Evolutionary conservation across 1,140 invertebrate genomes (phyloP).

Genomic region (Glossosoma conforme): DNA sequence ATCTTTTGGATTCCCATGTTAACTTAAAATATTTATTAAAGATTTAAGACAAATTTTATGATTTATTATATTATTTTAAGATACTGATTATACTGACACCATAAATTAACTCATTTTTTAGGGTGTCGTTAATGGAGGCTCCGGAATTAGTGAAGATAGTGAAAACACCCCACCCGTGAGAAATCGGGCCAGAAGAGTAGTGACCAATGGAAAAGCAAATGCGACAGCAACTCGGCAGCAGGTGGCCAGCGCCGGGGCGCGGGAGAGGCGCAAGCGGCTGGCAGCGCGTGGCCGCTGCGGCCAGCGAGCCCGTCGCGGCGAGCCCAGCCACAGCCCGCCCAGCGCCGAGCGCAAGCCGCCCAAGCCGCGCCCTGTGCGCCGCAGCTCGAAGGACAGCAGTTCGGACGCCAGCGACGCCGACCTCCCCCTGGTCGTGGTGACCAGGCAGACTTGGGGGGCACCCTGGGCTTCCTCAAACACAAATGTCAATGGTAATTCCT

Average conservation of each 20-base stretch:
- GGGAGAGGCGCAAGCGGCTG: conserved; percentile 26
- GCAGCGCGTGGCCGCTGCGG: conserved; percentile 16
- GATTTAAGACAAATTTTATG: neutral
- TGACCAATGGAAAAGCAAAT: conserved; percentile 26
- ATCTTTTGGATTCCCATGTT: neutral
- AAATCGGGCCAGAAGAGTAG: conserved; percentile 21
- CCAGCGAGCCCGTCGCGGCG: conserved; percentile 13
- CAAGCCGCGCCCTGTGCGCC: conserved; percentile 18
- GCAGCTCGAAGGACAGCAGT: conserved; percentile 28
- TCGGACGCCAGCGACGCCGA: conserved; percentile 28
- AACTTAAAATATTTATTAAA: neutral
- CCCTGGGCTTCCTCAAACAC: conserved; percentile 45
- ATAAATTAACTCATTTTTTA: conserved; percentile 15
- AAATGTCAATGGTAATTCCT: conserved; percentile 12
- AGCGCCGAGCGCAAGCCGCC: conserved; percentile 2
- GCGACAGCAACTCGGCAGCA: neutral
- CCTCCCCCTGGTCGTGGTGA: conserved; percentile 35
- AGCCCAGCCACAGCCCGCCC: neutral
- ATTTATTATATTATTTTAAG: neutral
- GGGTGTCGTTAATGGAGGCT: conserved; percentile 24
- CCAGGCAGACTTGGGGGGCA: conserved; percentile 47
- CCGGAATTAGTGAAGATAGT: conserved; percentile 25
- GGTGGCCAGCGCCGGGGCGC: neutral
- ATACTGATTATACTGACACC: neutral
- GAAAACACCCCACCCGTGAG: conserved; percentile 28